Base-by-base conservation (phyloP, 1,140 invertebrate species). In the Apis dorsata region DNA sequence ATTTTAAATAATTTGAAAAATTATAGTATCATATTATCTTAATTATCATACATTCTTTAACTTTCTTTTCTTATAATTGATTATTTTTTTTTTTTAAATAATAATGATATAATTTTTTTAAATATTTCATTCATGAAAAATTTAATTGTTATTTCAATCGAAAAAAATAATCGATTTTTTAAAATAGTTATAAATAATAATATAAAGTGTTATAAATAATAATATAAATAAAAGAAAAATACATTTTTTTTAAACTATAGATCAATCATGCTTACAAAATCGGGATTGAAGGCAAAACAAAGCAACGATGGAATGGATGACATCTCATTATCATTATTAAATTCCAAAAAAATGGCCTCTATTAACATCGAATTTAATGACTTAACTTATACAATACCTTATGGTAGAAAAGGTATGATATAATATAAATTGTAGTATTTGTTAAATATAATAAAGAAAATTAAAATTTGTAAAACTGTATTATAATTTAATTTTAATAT, bases 361-460 rank as follows among this genome's bases (percentile, higher is more conserved):
- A 94, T 97, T 59, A 95, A 97, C 89, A 95, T 97, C 44, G 95
- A 96, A 89, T 97, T 97, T 90, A 94, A 95, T 77, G 96, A 97
- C 86, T 91, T 97, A 21, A 95, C 95, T 0, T 97, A 96, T 86
- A 95, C 95, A 2, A 95, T 97, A 1, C 95, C 95, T 2, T 94
- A 92, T 90, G 95, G 96, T 65, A 94, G 94, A 91, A 96, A 95
- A 94, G 95, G 96, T 96, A 91, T 17, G 73, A 55, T 51, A 55
- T 28, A 34, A n/a, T 49, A 19, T 28, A 57, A 24, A 73, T 1
- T 24, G 7, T 3, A 10, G 1, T 44, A 3, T 12, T 15, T 21
- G 17, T 44, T 62, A 8, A 19, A 59, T n/a, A 74, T 12, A 44
- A 9, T 63, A 15, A 4, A 21, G 5, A 17, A 76, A 76, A 44